phyloP scores from a whole-genome alignment of 2,113 vertebrate species.

The Dromas ardeola region DNA sequence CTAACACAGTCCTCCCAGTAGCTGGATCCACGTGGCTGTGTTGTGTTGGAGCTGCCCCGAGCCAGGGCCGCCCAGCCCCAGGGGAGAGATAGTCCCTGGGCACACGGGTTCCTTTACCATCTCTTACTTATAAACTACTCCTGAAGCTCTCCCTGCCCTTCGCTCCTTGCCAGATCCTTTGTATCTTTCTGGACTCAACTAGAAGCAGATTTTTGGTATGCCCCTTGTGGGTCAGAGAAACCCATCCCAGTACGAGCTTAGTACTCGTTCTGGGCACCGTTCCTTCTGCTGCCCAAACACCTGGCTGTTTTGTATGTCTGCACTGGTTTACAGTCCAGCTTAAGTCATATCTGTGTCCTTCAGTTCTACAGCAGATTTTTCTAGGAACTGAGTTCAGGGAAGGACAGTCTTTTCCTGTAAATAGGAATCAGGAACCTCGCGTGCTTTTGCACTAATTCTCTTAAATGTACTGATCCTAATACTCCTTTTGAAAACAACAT shows the following conservation, averaged over 20 bases:
- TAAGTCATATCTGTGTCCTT: not conserved
- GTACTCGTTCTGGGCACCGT: not conserved
- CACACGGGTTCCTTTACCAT: accelerated
- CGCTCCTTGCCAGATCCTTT: not conserved
- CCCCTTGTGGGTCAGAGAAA: not conserved
- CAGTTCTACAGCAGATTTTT: not conserved
- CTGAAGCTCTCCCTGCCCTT: not conserved
- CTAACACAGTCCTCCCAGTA: not conserved
- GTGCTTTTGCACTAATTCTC: not conserved
- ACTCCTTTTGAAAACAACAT: not conserved
- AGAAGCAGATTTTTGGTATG: not conserved
- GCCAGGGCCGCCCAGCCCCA: not conserved
- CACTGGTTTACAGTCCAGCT: not conserved
- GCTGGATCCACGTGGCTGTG: accelerated
- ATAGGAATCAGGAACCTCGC: not conserved
- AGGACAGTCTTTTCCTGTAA: not conserved
- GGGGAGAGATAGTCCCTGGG: not conserved
- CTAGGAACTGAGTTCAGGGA: not conserved
- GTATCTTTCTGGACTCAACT: not conserved
- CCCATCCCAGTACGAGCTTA: not conserved
- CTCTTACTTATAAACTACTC: not conserved
- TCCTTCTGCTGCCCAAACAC: not conserved
- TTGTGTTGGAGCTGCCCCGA: not conserved
- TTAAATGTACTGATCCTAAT: not conserved
- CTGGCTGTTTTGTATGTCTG: not conserved